Percentiles rank a stretch among this genome's conserved stretches.
Conservation (phyloP, 2,113 vertebrate species). For the Boleophthalmus pectinirostris region DNA sequence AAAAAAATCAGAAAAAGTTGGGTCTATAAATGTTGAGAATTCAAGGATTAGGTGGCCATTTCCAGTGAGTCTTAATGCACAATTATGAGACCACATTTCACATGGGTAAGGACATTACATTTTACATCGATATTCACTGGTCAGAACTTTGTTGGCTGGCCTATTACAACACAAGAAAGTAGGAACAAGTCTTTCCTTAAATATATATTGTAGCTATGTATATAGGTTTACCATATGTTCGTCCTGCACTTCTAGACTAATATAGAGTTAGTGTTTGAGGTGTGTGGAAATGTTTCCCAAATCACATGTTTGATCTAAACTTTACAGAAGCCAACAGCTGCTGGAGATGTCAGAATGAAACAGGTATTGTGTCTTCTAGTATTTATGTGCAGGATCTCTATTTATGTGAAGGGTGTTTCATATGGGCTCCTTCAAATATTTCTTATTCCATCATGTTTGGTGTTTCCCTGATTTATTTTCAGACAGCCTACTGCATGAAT, state of each 20-base stretch:
- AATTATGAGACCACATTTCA: too few relatives aligned
- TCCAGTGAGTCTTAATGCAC: too few relatives aligned
- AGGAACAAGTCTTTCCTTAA: too few relatives aligned
- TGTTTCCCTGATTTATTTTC: not conserved
- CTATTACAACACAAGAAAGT: too few relatives aligned
- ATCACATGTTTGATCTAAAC: conserved; percentile 72
- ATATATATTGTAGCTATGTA: too few relatives aligned
- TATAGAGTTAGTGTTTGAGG: conserved; percentile 31
- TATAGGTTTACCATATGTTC: too few relatives aligned
- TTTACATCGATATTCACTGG: too few relatives aligned
- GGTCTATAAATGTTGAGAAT: too few relatives aligned
- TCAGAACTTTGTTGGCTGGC: too few relatives aligned
- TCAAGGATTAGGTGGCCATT: too few relatives aligned
- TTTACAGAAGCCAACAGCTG: conserved; percentile 81
- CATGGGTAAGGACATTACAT: too few relatives aligned
- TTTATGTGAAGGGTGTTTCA: conserved; percentile 2
- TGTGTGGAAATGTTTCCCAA: conserved; percentile 24
- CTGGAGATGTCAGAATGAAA: conserved; percentile 85
- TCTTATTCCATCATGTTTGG: not conserved
- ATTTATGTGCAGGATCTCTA: conserved; percentile 35
- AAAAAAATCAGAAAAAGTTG: too few relatives aligned
- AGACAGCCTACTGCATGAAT: not conserved
- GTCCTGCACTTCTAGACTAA: not conserved
- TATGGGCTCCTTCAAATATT: conserved; percentile 10
- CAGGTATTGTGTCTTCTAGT: conserved; percentile 68